A percentile compares a stretch with the other conserved stretches of the same genome.
phyloP scores from a whole-genome alignment of 2,888 invertebrate genomes.

The Drosophila koepferae region DNA sequence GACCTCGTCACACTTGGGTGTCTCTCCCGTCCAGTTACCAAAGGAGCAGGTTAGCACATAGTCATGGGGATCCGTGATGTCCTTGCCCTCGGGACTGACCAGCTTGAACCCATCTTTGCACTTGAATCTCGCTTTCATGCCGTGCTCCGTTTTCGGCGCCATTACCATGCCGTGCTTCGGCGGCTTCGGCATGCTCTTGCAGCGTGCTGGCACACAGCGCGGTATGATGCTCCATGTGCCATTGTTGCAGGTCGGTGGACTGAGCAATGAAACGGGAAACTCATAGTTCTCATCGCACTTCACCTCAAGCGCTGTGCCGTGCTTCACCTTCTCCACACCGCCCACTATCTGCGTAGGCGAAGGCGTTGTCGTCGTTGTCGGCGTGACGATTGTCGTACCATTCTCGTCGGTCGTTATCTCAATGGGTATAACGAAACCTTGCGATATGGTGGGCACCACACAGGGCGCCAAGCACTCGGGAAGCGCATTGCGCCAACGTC shows the following conservation, averaged over 20 bases:
- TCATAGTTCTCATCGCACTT: constrained; percentile 95
- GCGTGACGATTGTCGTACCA: constrained; percentile 78
- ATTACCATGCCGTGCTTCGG: constrained; percentile 98
- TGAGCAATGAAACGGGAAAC: constrained; percentile 90
- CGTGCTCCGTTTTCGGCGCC: constrained; percentile 98
- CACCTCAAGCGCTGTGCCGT: constrained; percentile 90
- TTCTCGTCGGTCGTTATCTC: constrained; percentile 83
- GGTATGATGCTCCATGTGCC: constrained; percentile 98
- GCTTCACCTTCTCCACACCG: constrained; percentile 87
- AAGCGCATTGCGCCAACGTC: constrained; percentile 96
- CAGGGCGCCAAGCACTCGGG: constrained; percentile 98
- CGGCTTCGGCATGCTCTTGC: constrained; percentile 92
- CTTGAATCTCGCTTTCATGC: constrained; percentile 96
- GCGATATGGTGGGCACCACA: constrained; percentile 94
- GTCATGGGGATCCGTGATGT: constrained; percentile 85
- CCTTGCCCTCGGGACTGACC: constrained; percentile 88
- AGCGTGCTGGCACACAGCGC: constrained; percentile 92
- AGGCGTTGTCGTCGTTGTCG: constrained; percentile 83
- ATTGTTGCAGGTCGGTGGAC: constrained; percentile 94
- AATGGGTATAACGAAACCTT: constrained; percentile 90
- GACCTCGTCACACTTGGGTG: constrained; percentile 94
- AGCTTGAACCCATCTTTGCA: constrained; percentile 97
- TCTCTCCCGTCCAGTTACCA: constrained; percentile 97
- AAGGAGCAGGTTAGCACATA: constrained; percentile 94
- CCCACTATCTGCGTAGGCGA: constrained; percentile 65